Evolutionary conservation across 2,113 vertebrate genomes (phyloP).

Genomic region (Oryctolagus cuniculus): mOryCun1.1 NC_091440.1:103969501-103970000

Average conservation of each 20-base stretch:
- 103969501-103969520: no score
- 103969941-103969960: background rate
- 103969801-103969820: background rate
- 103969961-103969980: background rate
- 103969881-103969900: background rate
- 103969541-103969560: background rate
- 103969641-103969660: background rate
- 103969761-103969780: accelerated
- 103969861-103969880: background rate
- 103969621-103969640: background rate
- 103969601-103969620: no score
- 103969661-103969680: background rate
- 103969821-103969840: background rate
- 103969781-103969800: no score
- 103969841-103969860: background rate
- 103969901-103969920: constrained; percentile 8
- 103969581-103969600: no score
- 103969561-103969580: background rate
- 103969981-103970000: constrained; percentile 58
- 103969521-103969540: no score
- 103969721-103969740: background rate
- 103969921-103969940: background rate
- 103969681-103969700: background rate
- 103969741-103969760: background rate
- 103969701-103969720: background rate